phyloP scores from a whole-genome alignment of 2,888 invertebrate genomes.

The Emesis russula region DNA sequence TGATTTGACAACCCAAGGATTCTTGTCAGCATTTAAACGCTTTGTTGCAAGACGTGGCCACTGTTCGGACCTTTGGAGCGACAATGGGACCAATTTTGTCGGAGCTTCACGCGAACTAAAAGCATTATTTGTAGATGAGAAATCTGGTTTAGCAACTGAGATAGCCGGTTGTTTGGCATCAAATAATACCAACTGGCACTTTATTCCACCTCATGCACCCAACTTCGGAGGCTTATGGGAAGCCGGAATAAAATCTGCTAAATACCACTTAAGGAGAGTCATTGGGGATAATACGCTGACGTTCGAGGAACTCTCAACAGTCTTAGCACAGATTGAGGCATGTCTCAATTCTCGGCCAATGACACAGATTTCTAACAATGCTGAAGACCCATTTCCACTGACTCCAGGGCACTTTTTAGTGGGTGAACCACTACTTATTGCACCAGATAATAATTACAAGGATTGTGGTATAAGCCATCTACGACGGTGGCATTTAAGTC shows the following conservation, averaged over 20 bases:
- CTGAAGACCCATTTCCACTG: constrained; percentile 59
- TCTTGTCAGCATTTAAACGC: constrained; percentile 58
- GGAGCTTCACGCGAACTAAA: constrained; percentile 34
- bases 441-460: constrained; percentile 60
- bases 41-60: constrained; percentile 58
- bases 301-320: constrained; percentile 69
- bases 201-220: constrained; percentile 43
- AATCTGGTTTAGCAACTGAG: constrained; percentile 20
- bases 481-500: constrained; percentile 72
- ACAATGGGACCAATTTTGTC: constrained; percentile 41
- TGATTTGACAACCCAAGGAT: constrained; percentile 79
- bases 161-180: constrained; percentile 13
- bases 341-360: constrained; percentile 75
- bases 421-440: constrained; percentile 68
- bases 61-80: constrained; percentile 49
- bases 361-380: constrained; percentile 22
- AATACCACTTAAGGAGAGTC: constrained; percentile 35
- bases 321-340: constrained; percentile 73
- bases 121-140: constrained; percentile 12
- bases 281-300: constrained; percentile 32
- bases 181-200: constrained; percentile 38
- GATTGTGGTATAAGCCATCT: constrained; percentile 46
- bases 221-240: constrained; percentile 38
- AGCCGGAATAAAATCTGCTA: constrained; percentile 40
- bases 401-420: constrained; percentile 76